These are phyloP conservation scores for Centrocercus urophasianus DNA, from an alignment of 2,113 vertebrate genomes.

Conservation along the genomic window DNA sequence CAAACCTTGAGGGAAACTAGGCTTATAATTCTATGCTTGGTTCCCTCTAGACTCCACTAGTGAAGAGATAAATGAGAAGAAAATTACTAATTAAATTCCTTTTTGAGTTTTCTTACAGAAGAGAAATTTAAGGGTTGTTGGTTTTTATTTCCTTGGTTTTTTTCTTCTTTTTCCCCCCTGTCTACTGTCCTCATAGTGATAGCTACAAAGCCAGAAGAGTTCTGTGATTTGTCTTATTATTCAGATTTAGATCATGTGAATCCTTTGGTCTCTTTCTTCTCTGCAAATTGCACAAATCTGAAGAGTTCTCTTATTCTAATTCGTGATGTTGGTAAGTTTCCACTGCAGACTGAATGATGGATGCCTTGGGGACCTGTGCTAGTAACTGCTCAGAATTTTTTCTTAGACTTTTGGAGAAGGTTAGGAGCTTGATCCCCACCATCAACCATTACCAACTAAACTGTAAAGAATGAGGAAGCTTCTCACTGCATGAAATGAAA, in stretches of 20 bases:
- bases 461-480: not conserved
- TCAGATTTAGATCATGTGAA: not conserved
- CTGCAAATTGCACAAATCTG: not conserved
- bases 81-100: not conserved
- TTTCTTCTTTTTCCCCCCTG: not conserved
- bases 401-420: not conserved
- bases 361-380: not conserved
- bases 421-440: not conserved
- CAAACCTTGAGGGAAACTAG: not conserved
- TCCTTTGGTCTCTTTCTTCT: not conserved
- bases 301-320: not conserved
- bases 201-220: not conserved
- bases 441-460: not conserved
- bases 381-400: not conserved
- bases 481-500: not conserved
- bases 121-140: not conserved
- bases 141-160: not conserved
- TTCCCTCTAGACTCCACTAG: not conserved
- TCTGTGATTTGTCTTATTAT: not conserved
- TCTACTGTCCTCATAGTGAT: not conserved
- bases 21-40: not conserved
- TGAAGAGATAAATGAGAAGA: not conserved
- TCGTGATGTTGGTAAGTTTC: not conserved
- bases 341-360: not conserved
- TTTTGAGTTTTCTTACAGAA: not conserved